Percentiles rank a stretch among this genome's conserved stretches.
These are phyloP conservation scores for Drosophila navojoa DNA, from an alignment of 1,140 invertebrate genomes.

Conservation along the genomic window DNA sequence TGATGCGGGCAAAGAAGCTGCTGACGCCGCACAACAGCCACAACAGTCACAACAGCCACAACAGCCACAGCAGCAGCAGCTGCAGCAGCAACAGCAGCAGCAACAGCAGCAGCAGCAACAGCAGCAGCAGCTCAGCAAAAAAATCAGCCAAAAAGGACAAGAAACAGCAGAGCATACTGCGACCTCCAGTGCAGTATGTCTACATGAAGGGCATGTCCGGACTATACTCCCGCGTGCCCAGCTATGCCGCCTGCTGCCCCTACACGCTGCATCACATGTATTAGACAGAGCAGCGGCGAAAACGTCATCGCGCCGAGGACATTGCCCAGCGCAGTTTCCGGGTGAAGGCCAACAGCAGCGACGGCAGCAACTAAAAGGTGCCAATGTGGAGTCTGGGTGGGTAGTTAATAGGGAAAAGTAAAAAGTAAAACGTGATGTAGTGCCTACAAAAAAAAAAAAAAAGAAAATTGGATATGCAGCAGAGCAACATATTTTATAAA, in stretches of 20 bases:
- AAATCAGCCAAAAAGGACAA: slow-evolving; percentile 66
- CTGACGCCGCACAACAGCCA: slow-evolving; percentile 49
- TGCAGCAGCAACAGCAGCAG: slow-evolving; percentile 22
- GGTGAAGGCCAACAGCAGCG: slow-evolving; percentile 25
- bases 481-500: slow-evolving; percentile 73
- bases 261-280: slow-evolving; percentile 75
- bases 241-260: slow-evolving; percentile 78
- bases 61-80: slow-evolving; percentile 53
- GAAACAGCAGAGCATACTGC: slow-evolving; percentile 82
- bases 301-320: slow-evolving; percentile 16
- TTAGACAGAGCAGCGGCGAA: slow-evolving; percentile 34
- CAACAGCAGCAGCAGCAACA: slow-evolving; percentile 23
- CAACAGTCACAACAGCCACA: slow-evolving; percentile 49
- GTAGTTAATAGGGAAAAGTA: slow-evolving; percentile 39
- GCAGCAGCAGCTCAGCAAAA: slow-evolving; percentile 28
- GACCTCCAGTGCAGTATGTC: slow-evolving; percentile 80
- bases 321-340: slow-evolving; percentile 18
- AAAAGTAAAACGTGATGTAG: slow-evolving; percentile 62
- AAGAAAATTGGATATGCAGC: slow-evolving; percentile 5
- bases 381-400: slow-evolving; percentile 12
- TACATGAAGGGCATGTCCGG: slow-evolving; percentile 83
- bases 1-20: slow-evolving; percentile 46
- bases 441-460: slow-evolving; percentile 58
- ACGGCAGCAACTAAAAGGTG: too few relatives aligned
- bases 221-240: slow-evolving; percentile 75